These are phyloP conservation scores for Cylindroiulus punctatus DNA, from an alignment of 2,888 invertebrate genomes.

Conservation along the genomic window DNA sequence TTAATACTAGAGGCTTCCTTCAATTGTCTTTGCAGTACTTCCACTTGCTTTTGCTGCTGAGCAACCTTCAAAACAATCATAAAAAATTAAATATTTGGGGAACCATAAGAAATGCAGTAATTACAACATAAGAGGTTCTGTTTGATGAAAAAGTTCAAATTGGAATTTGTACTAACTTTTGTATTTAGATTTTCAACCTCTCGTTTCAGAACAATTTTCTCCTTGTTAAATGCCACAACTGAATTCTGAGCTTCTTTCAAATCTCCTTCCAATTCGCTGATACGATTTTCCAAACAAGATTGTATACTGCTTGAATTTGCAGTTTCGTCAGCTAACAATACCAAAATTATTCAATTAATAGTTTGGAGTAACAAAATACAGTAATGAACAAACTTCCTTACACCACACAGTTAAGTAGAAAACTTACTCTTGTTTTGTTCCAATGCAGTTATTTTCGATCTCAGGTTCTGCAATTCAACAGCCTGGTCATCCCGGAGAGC, in stretches of 20 bases:
- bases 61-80: slow-evolving; percentile 60
- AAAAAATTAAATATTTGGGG: no score
- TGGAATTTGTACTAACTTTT: slow-evolving; percentile 7
- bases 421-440: slow-evolving; percentile 49
- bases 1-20: slow-evolving; percentile 66
- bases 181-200: slow-evolving; percentile 51
- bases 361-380: not conserved
- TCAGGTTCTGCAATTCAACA: slow-evolving; percentile 76
- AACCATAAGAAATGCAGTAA: not conserved
- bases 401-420: no score
- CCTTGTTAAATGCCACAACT: not conserved
- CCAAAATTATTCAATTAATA: not conserved
- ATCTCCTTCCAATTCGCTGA: slow-evolving; percentile 11
- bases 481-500: slow-evolving; percentile 68
- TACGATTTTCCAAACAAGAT: slow-evolving; percentile 28
- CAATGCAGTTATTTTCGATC: slow-evolving; percentile 61
- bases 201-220: slow-evolving; percentile 27
- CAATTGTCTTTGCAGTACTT: slow-evolving; percentile 61
- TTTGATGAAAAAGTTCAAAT: not conserved
- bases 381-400: not conserved
- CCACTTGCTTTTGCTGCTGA: slow-evolving; percentile 62
- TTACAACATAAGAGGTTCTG: slow-evolving; percentile 51
- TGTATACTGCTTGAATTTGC: not conserved
- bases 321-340: slow-evolving; percentile 29
- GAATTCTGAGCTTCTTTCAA: slow-evolving; percentile 26